Evolutionary conservation across 2,888 invertebrate genomes (phyloP).

Genomic region (Clivina fossor): DNA sequence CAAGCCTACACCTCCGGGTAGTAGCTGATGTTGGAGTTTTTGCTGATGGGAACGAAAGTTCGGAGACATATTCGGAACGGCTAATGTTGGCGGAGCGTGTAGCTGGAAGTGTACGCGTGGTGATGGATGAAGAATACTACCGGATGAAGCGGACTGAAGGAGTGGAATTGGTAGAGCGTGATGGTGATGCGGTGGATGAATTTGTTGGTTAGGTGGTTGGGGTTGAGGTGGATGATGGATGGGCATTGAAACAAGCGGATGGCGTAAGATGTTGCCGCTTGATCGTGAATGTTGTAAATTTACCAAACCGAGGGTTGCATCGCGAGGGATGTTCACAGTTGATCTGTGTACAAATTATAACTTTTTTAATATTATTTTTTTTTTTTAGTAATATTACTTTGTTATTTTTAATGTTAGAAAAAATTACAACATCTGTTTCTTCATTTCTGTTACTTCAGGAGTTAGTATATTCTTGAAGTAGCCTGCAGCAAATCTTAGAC

Average conservation of each 20-base stretch:
- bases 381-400: no score
- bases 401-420: no score
- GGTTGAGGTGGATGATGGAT: conserved; percentile 15
- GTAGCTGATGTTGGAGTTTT: conserved; percentile 46
- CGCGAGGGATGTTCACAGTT: conserved; percentile 42
- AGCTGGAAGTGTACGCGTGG: conserved; percentile 65
- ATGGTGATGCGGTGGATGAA: conserved; percentile 37
- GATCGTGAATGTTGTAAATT: conserved; percentile 56
- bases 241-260: conserved; percentile 52
- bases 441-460: no score
- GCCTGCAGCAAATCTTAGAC: no score
- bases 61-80: conserved; percentile 4
- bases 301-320: conserved; percentile 45
- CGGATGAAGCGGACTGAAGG: conserved; percentile 64
- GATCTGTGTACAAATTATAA: conserved; percentile 36
- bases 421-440: no score
- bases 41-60: conserved; percentile 26
- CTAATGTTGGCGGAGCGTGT: conserved; percentile 36
- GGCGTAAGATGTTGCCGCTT: conserved; percentile 70
- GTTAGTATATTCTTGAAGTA: no score
- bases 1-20: conserved; percentile 52
- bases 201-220: conserved; percentile 8
- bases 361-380: background rate
- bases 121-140: conserved; percentile 63
- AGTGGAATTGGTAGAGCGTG: conserved; percentile 51